Percentiles rank a stretch among this genome's conserved stretches.
Evolutionary conservation across 2,113 vertebrate genomes (phyloP).

Genomic region (Xenopus borealis): DNA sequence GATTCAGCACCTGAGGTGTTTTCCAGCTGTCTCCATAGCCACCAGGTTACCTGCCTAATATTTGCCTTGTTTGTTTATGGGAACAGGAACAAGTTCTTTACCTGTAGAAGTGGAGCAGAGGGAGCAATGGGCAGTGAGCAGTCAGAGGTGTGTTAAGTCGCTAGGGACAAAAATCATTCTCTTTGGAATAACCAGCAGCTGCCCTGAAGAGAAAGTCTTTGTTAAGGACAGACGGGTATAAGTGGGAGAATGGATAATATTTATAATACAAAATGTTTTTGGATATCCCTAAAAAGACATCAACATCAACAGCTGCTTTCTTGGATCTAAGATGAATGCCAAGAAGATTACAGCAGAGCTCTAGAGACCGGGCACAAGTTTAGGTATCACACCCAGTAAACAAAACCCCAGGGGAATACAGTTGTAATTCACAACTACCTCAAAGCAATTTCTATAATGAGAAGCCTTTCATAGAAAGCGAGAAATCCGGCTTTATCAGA

Average conservation of each 20-base stretch:
- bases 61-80: slow-evolving; percentile 33
- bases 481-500: slow-evolving; percentile 1
- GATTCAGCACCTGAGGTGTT: slow-evolving; percentile 29
- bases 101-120: slow-evolving; percentile 2
- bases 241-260: neutral
- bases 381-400: slow-evolving; percentile 10
- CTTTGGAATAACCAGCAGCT: neutral
- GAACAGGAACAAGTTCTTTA: slow-evolving; percentile 28
- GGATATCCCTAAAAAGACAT: neutral
- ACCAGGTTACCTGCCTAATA: slow-evolving; percentile 37
- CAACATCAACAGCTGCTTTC: neutral
- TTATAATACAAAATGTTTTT: neutral
- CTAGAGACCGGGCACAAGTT: slow-evolving; percentile 18
- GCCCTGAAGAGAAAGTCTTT: neutral
- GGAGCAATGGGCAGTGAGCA: neutral
- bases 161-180: neutral
- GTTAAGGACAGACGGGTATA: neutral
- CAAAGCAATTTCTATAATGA: neutral
- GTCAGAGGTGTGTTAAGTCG: slow-evolving; percentile 1
- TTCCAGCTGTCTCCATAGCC: slow-evolving; percentile 17
- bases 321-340: neutral
- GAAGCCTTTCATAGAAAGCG: slow-evolving; percentile 3
- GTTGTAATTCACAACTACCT: neutral
- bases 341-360: neutral
- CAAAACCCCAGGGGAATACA: neutral